Evolutionary conservation across 2,113 vertebrate genomes (phyloP).

Genomic region (human): GRCh38 chr2:81967501-81968000

Average conservation of each 20-base stretch:
- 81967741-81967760: not conserved
- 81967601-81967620: not conserved
- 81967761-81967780: not conserved
- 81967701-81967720: not conserved
- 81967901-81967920: not conserved
- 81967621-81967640: not conserved
- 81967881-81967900: not conserved
- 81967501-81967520: not conserved
- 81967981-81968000: not conserved
- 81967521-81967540: not conserved
- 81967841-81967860: not conserved
- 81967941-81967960: not conserved
- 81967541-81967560: not conserved
- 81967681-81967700: not conserved
- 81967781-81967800: not conserved
- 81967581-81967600: not conserved
- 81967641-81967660: not conserved
- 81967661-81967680: not conserved
- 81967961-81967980: not conserved
- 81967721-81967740: not conserved
- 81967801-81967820: not conserved
- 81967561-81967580: not conserved
- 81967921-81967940: not conserved
- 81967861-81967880: not conserved
- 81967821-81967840: not conserved